phyloP scores from a whole-genome alignment of 2,797 vertebrate species.

The Syndactyla subalaris region DNA sequence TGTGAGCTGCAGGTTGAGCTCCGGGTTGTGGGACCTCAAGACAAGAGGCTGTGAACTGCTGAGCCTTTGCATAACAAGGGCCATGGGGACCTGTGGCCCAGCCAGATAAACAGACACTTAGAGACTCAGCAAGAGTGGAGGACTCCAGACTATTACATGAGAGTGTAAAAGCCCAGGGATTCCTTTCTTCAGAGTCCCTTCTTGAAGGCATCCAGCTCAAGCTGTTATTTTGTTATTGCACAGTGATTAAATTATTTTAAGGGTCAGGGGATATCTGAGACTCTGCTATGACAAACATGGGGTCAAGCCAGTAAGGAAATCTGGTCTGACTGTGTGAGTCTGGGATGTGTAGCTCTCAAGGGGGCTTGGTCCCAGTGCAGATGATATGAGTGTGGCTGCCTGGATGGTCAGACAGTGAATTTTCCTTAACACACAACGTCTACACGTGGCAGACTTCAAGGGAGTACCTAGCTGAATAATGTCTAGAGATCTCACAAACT shows the following conservation, averaged over 20 bases:
- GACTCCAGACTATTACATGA: background rate
- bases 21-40: background rate
- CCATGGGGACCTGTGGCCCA: background rate
- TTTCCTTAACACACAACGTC: background rate
- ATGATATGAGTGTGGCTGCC: background rate
- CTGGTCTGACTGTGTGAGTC: background rate
- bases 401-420: background rate
- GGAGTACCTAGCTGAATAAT: background rate
- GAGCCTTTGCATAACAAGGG: background rate
- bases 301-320: background rate
- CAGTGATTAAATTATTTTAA: background rate
- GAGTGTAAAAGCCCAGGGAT: background rate
- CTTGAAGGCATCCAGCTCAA: background rate
- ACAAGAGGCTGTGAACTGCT: background rate
- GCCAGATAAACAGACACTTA: background rate
- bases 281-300: background rate
- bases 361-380: background rate
- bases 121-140: background rate
- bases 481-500: background rate
- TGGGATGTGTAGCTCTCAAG: background rate
- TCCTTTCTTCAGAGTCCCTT: background rate
- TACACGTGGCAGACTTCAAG: background rate
- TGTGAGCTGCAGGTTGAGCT: too few species aligned
- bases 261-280: background rate
- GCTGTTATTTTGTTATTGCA: background rate